phyloP scores from a whole-genome alignment of 1,140 invertebrate genomes.

The Monomorium pharaonis region DNA sequence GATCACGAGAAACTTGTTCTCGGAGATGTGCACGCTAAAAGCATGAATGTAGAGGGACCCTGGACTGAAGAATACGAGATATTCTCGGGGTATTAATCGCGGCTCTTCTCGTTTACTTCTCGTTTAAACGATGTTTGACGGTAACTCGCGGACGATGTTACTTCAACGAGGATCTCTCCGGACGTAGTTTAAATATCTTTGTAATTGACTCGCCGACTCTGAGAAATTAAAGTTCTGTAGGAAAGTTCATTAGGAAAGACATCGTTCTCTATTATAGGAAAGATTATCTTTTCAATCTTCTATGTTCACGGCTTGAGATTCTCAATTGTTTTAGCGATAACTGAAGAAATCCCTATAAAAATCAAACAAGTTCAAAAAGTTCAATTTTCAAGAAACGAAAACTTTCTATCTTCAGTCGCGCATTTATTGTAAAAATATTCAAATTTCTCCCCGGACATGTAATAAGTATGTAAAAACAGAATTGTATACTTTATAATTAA shows the following conservation, averaged over 20 bases:
- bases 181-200: constrained; percentile 10
- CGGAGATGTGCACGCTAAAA: neutral
- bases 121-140: neutral
- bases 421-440: too few relatives aligned
- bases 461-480: too few relatives aligned
- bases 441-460: too few relatives aligned
- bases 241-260: neutral
- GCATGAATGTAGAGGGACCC: too few relatives aligned
- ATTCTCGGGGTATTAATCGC: neutral
- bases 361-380: too few relatives aligned
- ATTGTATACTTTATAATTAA: too few relatives aligned
- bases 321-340: neutral
- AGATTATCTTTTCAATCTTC: neutral
- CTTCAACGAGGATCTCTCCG: neutral
- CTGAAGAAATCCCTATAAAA: too few relatives aligned
- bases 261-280: neutral
- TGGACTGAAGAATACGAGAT: neutral
- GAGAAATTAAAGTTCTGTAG: neutral
- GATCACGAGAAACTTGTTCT: constrained; percentile 3
- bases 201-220: neutral
- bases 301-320: neutral
- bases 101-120: neutral
- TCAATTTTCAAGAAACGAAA: too few relatives aligned
- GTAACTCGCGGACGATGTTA: neutral
- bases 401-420: too few relatives aligned